Evolutionary conservation across 2,797 vertebrate genomes (phyloP), one percentile per base, ranked within the genome.

Genomic region (Poeciliopsis paucimaculata): DNA sequence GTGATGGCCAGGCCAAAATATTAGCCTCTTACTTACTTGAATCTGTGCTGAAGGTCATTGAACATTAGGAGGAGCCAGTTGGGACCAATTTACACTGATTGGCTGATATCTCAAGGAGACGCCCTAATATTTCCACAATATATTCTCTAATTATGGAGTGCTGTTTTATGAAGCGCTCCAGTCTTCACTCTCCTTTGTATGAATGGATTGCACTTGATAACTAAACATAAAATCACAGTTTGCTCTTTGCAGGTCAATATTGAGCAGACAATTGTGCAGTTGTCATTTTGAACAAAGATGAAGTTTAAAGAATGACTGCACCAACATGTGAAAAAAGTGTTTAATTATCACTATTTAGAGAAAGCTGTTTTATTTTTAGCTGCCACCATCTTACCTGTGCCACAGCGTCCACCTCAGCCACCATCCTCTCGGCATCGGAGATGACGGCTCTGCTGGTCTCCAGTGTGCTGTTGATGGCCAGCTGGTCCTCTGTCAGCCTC

Each of bases 301-400:
- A n/a, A 34, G 46, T 60, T 18, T 0, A 73, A 75, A 47, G 43
- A 43, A 70, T 11, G 15, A 55, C 2, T 43, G 51, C 46, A 57
- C 46, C 28, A 72, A 64, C 20, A 28, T 75, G 18, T 18, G 23
- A 46, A 46, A 10, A 20, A 9, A 10, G 8, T 11, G 15, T 45
- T 45, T 66, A 57, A 72, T 64, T 9, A 36, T 36, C 4, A 4
- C 60, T 4, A 64, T 4, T 86, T 82, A 45, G 62, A 75, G 45
- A 74, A 75, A 73, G 49, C 75, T 60, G 70, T 83, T 84, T 81
- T 77, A 88, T 5, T 43, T 45, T 73, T 51, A 47, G 11, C 31
- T 36, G 34, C 31, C 57, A 62, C 15, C 60, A 62, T 62, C 87
- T 91, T 94, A 99, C 98, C 97, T 96, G 95, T 88, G 96, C 95